phyloP scores from a whole-genome alignment of 1,140 invertebrate species.

The Lerema accius region DNA sequence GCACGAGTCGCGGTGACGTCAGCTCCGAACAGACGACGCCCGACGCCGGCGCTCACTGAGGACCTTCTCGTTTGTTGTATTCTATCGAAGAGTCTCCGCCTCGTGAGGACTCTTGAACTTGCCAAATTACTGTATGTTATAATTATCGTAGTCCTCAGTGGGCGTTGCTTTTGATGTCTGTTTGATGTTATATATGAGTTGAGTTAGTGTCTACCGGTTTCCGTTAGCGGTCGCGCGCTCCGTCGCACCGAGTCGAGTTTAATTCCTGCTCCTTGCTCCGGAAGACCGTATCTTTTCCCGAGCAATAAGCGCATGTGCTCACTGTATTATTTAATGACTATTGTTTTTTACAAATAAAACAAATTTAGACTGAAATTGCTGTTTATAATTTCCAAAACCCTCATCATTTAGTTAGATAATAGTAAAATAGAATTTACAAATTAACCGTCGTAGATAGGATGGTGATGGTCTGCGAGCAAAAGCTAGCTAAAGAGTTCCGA shows the following conservation, averaged over 20 bases:
- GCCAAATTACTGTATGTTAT: conserved; percentile 33
- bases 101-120: conserved; percentile 28
- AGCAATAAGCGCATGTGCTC: conserved; percentile 77
- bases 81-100: conserved; percentile 4
- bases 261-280: conserved; percentile 74
- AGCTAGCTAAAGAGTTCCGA: too few relatives aligned
- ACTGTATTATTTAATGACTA: conserved; percentile 70
- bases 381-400: conserved; percentile 28
- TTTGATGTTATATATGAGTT: conserved; percentile 7
- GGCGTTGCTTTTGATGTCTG: conserved; percentile 27
- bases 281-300: conserved; percentile 79
- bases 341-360: conserved; percentile 81
- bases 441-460: too few relatives aligned
- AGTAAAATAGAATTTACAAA: too few relatives aligned
- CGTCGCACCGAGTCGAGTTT: conserved; percentile 43
- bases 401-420: too few relatives aligned
- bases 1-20: conserved; percentile 47
- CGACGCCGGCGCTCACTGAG: conserved; percentile 11
- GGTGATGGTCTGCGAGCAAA: too few relatives aligned
- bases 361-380: conserved; percentile 72
- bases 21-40: conserved; percentile 12
- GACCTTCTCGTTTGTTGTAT: conserved; percentile 21
- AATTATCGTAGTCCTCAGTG: conserved; percentile 17
- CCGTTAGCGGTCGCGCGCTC: conserved; percentile 16
- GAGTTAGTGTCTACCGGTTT: not conserved